Evolutionary conservation across 35 echinoderm and acorn worm genomes (phyloP).

Genomic region (Apostichopus californicus): DNA sequence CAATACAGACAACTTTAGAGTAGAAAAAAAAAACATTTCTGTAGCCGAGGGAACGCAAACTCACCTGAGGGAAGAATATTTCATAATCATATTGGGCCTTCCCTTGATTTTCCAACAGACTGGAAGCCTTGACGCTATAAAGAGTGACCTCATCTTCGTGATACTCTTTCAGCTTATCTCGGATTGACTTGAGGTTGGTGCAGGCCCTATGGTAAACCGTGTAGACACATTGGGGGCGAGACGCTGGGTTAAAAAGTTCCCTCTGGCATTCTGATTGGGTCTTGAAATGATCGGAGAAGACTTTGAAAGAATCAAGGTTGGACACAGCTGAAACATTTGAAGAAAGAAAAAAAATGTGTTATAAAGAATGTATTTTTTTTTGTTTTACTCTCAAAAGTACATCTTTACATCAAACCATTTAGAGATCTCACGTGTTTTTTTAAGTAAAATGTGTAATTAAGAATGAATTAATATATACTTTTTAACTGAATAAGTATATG

Average conservation of each 20-base stretch:
- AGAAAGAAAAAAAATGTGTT: background rate
- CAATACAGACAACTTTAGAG: no score
- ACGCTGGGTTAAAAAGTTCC: conserved; percentile 46
- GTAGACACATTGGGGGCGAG: conserved; percentile 64
- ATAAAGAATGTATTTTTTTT: no score
- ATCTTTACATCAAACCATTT: no score
- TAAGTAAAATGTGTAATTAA: no score
- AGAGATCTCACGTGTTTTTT: no score
- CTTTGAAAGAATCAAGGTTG: conserved; percentile 59
- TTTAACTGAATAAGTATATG: no score
- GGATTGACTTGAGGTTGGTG: conserved; percentile 69
- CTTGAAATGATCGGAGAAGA: conserved; percentile 56
- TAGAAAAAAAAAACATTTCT: no score
- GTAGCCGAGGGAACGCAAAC: background rate
- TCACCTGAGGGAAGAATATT: conserved; percentile 70
- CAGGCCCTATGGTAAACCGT: conserved; percentile 58
- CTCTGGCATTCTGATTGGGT: conserved; percentile 7
- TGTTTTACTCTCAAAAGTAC: no score
- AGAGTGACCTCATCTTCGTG: conserved; percentile 62
- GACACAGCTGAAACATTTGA: conserved; percentile 61
- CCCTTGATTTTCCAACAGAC: conserved; percentile 27
- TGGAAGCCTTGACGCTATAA: conserved; percentile 53
- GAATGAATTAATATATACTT: no score
- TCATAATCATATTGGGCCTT: conserved; percentile 70
- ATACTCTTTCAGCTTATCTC: conserved; percentile 73